These are phyloP conservation scores for Neelides folsomi DNA, from an alignment of 2,888 invertebrate genomes.

Conservation along the genomic window DNA sequence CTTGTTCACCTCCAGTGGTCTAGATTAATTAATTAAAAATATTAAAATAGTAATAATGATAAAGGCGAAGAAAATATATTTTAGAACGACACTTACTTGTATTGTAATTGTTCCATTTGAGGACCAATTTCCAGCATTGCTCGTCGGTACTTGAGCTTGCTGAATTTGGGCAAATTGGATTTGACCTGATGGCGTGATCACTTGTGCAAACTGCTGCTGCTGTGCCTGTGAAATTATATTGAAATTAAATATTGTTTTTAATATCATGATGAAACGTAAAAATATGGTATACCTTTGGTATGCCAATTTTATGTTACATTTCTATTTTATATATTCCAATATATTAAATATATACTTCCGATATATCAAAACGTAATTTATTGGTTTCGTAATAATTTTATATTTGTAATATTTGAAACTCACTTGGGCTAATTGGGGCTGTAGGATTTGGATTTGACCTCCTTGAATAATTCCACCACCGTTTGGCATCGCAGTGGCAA, in stretches of 20 bases:
- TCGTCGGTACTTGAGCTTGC: conserved; percentile 34
- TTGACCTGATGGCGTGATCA: conserved; percentile 75
- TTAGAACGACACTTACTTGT: conserved; percentile 13
- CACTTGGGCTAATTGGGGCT: conserved; percentile 65
- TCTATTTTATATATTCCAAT: too few relatives aligned
- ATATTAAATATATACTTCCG: too few relatives aligned
- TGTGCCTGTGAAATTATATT: conserved; percentile 11
- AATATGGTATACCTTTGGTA: too few relatives aligned
- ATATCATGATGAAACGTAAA: too few relatives aligned
- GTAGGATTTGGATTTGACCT: conserved; percentile 55
- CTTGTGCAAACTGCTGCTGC: conserved; percentile 61
- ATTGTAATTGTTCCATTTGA: conserved; percentile 33
- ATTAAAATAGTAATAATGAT: too few relatives aligned
- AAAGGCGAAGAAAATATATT: too few relatives aligned
- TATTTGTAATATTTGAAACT: conserved; percentile 4
- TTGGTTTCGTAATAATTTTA: too few relatives aligned
- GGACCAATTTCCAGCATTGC: conserved; percentile 28
- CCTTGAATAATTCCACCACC: conserved; percentile 39
- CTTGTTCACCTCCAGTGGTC: conserved; percentile 38
- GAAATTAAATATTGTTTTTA: too few relatives aligned
- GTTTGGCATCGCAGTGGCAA: conserved; percentile 49
- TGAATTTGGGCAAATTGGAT: conserved; percentile 66
- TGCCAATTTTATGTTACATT: too few relatives aligned
- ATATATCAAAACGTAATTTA: too few relatives aligned
- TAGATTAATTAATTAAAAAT: conserved; percentile 20